Evolutionary conservation across 1,140 invertebrate species (phyloP), one percentile per base, ranked within the genome.

Genomic region (Popillia japonica): DNA sequence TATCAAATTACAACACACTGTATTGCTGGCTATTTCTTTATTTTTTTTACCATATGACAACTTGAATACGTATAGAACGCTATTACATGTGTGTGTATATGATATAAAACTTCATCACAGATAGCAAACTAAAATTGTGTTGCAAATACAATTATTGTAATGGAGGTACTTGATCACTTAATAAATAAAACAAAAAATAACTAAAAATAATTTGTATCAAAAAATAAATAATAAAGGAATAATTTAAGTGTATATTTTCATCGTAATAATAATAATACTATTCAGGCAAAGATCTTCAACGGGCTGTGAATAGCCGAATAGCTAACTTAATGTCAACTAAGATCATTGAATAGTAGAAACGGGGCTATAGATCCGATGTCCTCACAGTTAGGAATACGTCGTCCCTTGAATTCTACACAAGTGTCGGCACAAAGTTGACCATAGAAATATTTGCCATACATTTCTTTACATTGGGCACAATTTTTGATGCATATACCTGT

Each of bases 391-490:
- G 94, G 94, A 64, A 95, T 94, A 55, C 93, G 89, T 85, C 94
- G 94, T 75, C 94, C 94, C 83, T 94, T 94, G 84, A 92, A 93
- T 83, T 94, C 93, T 59, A 95, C 89, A 83, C 95, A 96, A 77
- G 92, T 91, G 81, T 95, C 93, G 0, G 94, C 95, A 83, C 95
- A 96, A 0, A 92, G 89, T 73, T 94, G 91, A 0, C 94, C 95
- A 81, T 96, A 92, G 85, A 96, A 96, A 88, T 94, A 96, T 0
- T 91, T 90, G 0, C 94, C 94, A 80, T 94, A 93, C 91, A 96
- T 95, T 84, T 94, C 94, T 85, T 94, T 95, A 87, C 95, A 96
- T 83, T 96, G 94, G 0, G 93, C 94, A 83, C 95, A 96, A 86
- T 96, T 96, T 80, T 94, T 91, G 55, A 95, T 92, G 84, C 94